Base-by-base conservation (phyloP, 2,888 invertebrate genomes). In the Caenorhabditis plicata region DNA sequence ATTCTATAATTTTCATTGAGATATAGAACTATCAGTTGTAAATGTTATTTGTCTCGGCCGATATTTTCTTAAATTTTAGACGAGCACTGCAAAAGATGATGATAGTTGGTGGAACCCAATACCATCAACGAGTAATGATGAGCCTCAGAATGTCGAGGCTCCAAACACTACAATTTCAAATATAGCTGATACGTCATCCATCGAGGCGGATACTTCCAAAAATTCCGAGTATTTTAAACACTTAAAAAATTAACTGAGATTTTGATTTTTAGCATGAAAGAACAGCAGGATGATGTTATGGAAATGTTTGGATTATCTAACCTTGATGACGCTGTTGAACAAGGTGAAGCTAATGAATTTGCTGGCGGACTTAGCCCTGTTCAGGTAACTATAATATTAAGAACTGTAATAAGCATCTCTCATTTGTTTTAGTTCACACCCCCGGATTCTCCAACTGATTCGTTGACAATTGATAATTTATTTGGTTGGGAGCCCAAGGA, bases 361-460 rank as follows among this genome's bases (percentile, higher is more conserved):
- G 51, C 43, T 31, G 29, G 46, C 3, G 3, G 5, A 5, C 27
- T 31, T 33, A 26, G 33, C 1, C 38, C 35, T 2, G n/a, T 9
- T n/a, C 20, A 45, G 15, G 31, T 19, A 15, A 47, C 43, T 17
- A 19, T 25, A 33, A 52, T 44, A 1, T 35, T 56, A 0, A 62
- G 62, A 42, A 55, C 62, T 20, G 41, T 41, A 5, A 48, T 54
- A 17, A 40, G 36, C n/a, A n/a, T n/a, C n/a, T n/a, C n/a, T n/a
- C n/a, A n/a, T n/a, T n/a, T 8, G 23, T 61, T 69, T 55, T 45
- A 73, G 68, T 73, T 73, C 48, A 73, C 73, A n/a, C 73, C 73
- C 2, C 73, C 73, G 2, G 73, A 73, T 40, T 73, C 73, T 5
- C 73, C 73, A 33, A 38, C 43, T 3, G 42, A 33, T 1, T 44